Evolutionary conservation across 1,140 invertebrate genomes (phyloP).

Genomic region (Amphibalanus amphitrite): DNA sequence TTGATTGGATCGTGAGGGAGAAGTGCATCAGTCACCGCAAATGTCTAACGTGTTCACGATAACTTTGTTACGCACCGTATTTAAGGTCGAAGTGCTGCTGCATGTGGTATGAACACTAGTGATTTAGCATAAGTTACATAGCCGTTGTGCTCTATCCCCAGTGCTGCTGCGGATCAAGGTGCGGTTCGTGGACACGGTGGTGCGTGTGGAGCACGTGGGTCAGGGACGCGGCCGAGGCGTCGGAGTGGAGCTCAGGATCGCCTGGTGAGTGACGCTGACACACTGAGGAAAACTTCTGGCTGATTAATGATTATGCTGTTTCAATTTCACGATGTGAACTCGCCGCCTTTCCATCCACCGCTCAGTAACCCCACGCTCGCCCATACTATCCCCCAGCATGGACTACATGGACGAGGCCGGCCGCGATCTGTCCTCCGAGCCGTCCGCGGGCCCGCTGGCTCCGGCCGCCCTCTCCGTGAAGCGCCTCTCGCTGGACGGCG

Average conservation of each 20-base stretch:
- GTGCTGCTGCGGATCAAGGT: constrained; percentile 71
- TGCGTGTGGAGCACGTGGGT: constrained; percentile 69
- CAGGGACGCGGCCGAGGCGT: constrained; percentile 49
- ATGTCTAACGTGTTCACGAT: too few relatives aligned
- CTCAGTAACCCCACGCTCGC: too few relatives aligned
- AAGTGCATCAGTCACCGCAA: too few relatives aligned
- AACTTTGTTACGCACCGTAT: too few relatives aligned
- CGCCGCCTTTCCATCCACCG: too few relatives aligned
- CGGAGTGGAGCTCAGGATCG: constrained; percentile 57
- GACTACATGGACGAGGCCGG: constrained; percentile 74
- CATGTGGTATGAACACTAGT: too few relatives aligned
- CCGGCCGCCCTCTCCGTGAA: constrained; percentile 63
- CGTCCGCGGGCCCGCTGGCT: constrained; percentile 34
- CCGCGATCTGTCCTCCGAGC: constrained; percentile 33
- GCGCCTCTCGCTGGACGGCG: constrained; percentile 57
- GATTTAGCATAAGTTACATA: too few relatives aligned
- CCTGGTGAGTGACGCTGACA: constrained; percentile 17
- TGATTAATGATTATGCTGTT: too few relatives aligned
- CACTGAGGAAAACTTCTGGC: too few relatives aligned
- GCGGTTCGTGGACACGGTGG: constrained; percentile 58
- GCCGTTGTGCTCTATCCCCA: constrained; percentile 27
- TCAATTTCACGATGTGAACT: too few relatives aligned
- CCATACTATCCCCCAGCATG: constrained; percentile 36
- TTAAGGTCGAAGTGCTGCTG: too few relatives aligned
- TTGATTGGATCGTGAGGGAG: too few relatives aligned